phyloP scores from a whole-genome alignment of 2,113 vertebrate genomes.

The Lathamus discolor region DNA sequence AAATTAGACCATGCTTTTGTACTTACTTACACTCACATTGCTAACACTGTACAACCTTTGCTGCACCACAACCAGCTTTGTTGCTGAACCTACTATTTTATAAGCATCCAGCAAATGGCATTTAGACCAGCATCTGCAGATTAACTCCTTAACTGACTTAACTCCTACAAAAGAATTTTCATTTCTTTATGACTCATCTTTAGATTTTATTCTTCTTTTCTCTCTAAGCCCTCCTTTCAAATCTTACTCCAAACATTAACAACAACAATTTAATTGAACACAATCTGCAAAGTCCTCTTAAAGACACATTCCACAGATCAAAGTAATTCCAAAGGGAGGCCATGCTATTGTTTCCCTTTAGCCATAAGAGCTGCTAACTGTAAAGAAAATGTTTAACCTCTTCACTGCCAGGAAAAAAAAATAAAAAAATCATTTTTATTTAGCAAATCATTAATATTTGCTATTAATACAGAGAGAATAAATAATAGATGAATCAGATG shows the following conservation, averaged over 20 bases:
- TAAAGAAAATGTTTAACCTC: conserved; percentile 5
- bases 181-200: background rate
- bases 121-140: background rate
- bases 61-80: background rate
- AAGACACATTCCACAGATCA: conserved; percentile 33
- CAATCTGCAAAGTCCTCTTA: background rate
- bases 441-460: background rate
- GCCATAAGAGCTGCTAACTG: background rate
- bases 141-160: background rate
- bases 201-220: background rate
- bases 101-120: background rate
- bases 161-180: background rate
- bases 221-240: background rate
- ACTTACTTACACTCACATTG: background rate
- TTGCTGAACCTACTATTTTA: background rate
- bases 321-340: background rate
- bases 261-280: background rate
- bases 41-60: background rate
- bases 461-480: background rate
- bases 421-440: background rate
- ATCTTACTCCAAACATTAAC: background rate
- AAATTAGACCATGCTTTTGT: background rate
- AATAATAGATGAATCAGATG: background rate
- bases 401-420: background rate
- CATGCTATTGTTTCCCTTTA: background rate